Evolutionary conservation across 2,113 vertebrate genomes (phyloP).

Genomic region (Euleptes europaea): DNA sequence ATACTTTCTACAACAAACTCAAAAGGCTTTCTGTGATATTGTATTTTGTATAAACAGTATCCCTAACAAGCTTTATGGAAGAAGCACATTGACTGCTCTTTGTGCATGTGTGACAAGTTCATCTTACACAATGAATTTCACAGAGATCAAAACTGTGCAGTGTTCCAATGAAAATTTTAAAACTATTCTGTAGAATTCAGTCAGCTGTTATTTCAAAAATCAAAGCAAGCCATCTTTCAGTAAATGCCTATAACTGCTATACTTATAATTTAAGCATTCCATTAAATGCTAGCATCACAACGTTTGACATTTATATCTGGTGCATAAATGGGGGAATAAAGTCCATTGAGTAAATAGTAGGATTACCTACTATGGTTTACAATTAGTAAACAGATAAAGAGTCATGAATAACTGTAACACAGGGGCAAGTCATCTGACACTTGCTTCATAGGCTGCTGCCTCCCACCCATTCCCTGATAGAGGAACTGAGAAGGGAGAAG

Average conservation of each 20-base stretch:
- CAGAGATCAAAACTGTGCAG: not conserved
- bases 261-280: too few relatives aligned
- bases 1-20: conserved; percentile 48
- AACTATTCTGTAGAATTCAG: not conserved
- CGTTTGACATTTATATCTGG: too few relatives aligned
- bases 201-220: not conserved
- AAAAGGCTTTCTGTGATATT: conserved; percentile 38
- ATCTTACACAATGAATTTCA: not conserved
- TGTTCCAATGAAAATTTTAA: not conserved
- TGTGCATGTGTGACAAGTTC: not conserved
- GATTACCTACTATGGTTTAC: too few relatives aligned
- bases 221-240: not conserved
- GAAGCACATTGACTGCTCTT: not conserved
- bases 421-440: too few relatives aligned
- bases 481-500: too few relatives aligned
- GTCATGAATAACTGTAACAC: too few relatives aligned
- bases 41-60: conserved; percentile 61
- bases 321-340: too few relatives aligned
- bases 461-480: too few relatives aligned
- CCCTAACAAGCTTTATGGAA: not conserved
- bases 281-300: too few relatives aligned
- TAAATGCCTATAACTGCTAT: not conserved
- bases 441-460: too few relatives aligned
- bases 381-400: too few relatives aligned
- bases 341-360: too few relatives aligned